Conservation (phyloP, 2,797 vertebrate species). For the Dendrocincla tyrannina region DNA sequence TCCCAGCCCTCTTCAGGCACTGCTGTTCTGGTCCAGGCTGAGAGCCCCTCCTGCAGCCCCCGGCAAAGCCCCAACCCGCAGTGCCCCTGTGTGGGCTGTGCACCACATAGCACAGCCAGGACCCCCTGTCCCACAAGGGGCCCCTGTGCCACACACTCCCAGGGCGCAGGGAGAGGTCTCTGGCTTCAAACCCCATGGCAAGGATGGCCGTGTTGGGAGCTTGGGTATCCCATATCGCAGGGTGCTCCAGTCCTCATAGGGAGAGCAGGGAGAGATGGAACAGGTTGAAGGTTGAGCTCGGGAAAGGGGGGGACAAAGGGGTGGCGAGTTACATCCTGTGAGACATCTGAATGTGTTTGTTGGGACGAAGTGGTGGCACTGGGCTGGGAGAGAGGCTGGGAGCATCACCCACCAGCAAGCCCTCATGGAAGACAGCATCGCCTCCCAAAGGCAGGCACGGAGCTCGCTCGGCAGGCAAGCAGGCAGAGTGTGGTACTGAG, state of each 20-base stretch:
- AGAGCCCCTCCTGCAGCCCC: background rate
- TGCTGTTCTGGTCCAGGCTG: background rate
- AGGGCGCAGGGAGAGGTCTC: background rate
- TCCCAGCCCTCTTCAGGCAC: background rate
- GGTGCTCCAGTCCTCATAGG: rapidly evolving
- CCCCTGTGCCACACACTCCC: background rate
- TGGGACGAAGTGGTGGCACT: rapidly evolving
- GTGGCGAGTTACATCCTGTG: background rate
- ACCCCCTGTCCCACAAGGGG: background rate
- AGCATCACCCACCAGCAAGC: background rate
- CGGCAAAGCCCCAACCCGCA: background rate
- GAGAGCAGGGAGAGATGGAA: background rate
- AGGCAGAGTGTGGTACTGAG: rapidly evolving
- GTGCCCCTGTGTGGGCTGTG: constrained; percentile 64
- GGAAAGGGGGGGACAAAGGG: background rate
- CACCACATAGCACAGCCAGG: background rate
- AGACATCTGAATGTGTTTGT: rapidly evolving
- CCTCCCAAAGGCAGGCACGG: background rate
- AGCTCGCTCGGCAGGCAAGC: rapidly evolving
- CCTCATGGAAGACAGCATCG: rapidly evolving
- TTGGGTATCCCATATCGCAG: rapidly evolving
- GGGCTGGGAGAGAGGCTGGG: background rate
- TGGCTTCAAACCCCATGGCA: rapidly evolving
- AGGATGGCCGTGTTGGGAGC: rapidly evolving
- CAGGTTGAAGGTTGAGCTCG: background rate